Base-by-base conservation (phyloP, 2,113 vertebrate genomes). In the Dascyllus trimaculatus region DNA sequence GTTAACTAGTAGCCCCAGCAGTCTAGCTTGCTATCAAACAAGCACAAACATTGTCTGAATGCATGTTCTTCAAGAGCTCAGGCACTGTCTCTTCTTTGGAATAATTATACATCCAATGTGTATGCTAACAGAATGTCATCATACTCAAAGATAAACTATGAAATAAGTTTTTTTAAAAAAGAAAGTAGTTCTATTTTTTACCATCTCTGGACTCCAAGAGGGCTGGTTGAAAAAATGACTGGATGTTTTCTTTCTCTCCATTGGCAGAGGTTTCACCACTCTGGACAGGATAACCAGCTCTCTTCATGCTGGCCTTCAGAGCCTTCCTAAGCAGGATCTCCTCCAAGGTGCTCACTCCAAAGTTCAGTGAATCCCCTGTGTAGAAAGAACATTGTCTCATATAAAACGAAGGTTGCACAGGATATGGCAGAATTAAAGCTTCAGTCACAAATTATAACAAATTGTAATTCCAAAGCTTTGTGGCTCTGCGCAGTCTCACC, bases 271-370 rank as follows among this genome's bases (percentile, higher is more conserved):
- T 15, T 1, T 82, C 77, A 3, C 72, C 32, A 11, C 71, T 67
- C 65, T 92, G 89, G 11, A 75, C n/a, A 1, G 85, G 77, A 51
- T 94, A 96, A 89, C 95, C 91, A 57, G 94, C 91, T 84, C 92
- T 95, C 87, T 94, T 97, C 79, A 95, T 92, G 93, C 95, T 97
- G 62, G 96, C 96, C 74, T 96, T 97, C 38, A 97, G 92, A 70
- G 97, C 96, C 88, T 96, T 97, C 91, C 92, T 91, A 22, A 95
- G 81, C 51, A 96, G 95, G 78, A 99, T 97, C 91, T 99, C 97
- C 84, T 99, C 96, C 60, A 99, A 84, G 11, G 97, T 99, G 93
- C 97, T 97, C 71, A 99, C 96, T 65, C 96, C 96, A 26, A 97
- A 98, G 89, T 97, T 96, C 71, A 97, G 93, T 2, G 80, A 86